Base-by-base conservation (phyloP, 2,113 vertebrate species). In the Phrynosoma blainvillii region DNA sequence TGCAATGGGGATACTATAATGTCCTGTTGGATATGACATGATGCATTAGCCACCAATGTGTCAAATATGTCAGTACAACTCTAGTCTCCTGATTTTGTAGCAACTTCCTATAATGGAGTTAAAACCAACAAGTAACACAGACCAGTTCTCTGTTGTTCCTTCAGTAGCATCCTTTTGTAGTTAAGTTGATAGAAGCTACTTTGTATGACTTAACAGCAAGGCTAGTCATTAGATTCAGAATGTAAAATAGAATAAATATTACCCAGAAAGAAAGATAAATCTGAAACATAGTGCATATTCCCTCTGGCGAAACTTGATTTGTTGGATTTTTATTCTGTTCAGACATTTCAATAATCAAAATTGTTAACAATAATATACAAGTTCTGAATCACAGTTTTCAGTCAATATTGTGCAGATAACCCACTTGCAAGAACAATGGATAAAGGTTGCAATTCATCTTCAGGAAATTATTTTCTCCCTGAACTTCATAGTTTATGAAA, bases 391-490 rank as follows among this genome's bases (percentile, higher is more conserved):
- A 87, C 32, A 87, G 59, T 73, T 52, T n/a, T 59, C 52, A 74
- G 59, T 25, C 42, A 25, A 86, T 86, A 30, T 30, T 18, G 42
- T 21, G 16, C 56, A 82, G 86, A 87, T 81, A 87, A 47, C 86
- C 79, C 86, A 87, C 68, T 81, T 81, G 78, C 70, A 87, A 87
- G 79, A 75, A 74, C 78, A 82, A 81, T 59, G 68, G 68, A 74
- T 74, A 82, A 71, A 62, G 52, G 79, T 74, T 87, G 79, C 68
- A 81, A 87, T 87, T 87, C 86, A 87, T 87, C 86, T 62, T 54
- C 86, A 87, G 86, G 86, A 87, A 87, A 87, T 87, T 87, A 87
- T 87, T 87, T 87, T 82, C 85, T 62, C 85, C 5, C 70, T 47
- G 86, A 56, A 81, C 70, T 81, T 81, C 76, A 87, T 36, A 74